These are phyloP conservation scores for Rutilus rutilus DNA, from an alignment of 2,113 vertebrate genomes.

Conservation along the genomic window DNA sequence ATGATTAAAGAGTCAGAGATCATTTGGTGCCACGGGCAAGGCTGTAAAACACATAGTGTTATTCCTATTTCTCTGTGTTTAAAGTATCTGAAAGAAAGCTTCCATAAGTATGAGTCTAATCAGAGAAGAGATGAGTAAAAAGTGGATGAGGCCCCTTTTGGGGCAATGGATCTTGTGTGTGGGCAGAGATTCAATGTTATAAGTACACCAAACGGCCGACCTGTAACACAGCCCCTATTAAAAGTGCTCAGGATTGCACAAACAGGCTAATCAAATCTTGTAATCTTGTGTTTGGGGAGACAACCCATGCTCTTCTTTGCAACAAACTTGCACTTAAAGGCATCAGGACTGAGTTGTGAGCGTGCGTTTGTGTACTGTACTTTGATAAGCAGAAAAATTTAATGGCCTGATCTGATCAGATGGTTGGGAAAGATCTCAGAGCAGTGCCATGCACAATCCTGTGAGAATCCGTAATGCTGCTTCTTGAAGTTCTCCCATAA, in stretches of 20 bases:
- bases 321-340: slow-evolving; percentile 30
- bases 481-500: slow-evolving; percentile 33
- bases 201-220: slow-evolving; percentile 56
- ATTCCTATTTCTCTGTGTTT: slow-evolving; percentile 44
- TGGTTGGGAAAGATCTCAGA: slow-evolving; percentile 69
- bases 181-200: slow-evolving; percentile 56
- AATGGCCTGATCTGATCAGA: slow-evolving; percentile 65
- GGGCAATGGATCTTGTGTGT: slow-evolving; percentile 54
- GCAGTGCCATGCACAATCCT: slow-evolving; percentile 11
- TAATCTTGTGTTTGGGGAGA: slow-evolving; percentile 56
- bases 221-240: slow-evolving; percentile 63
- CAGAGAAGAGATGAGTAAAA: slow-evolving; percentile 52
- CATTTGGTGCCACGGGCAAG: slow-evolving; percentile 66
- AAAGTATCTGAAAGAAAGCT: slow-evolving; percentile 57
- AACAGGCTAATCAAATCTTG: slow-evolving; percentile 61
- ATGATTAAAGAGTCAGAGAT: slow-evolving; percentile 75
- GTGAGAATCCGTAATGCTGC: slow-evolving; percentile 20
- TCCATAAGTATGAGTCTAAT: slow-evolving; percentile 49
- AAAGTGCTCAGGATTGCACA: slow-evolving; percentile 58
- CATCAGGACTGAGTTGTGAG: slow-evolving; percentile 1
- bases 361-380: slow-evolving; percentile 23
- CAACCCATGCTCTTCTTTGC: slow-evolving; percentile 39
- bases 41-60: slow-evolving; percentile 55
- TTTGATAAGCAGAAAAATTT: slow-evolving; percentile 26
- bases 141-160: slow-evolving; percentile 57